Evolutionary conservation across 2,113 vertebrate species (phyloP).

Genomic region (Uropsilus gracilis): DNA sequence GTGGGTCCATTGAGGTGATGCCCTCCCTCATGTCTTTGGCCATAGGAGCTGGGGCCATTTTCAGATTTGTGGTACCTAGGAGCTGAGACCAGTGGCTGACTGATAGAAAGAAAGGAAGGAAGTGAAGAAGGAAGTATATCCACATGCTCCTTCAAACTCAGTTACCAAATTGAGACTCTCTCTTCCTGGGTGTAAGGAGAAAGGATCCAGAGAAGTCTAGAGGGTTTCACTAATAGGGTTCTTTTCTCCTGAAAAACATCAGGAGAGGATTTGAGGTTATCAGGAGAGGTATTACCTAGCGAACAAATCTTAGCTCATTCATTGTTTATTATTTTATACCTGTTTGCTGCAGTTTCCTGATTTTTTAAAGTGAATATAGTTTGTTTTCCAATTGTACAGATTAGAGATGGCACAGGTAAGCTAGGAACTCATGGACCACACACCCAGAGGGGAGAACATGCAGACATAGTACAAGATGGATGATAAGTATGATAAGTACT

Average conservation of each 20-base stretch:
- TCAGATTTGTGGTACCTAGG: not conserved
- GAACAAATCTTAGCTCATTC: not conserved
- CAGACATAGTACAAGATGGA: not conserved
- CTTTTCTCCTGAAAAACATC: not conserved
- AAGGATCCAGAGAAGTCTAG: not conserved
- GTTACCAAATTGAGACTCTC: not conserved
- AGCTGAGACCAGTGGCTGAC: not conserved
- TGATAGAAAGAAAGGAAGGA: not conserved
- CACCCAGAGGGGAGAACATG: not conserved
- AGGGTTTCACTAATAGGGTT: not conserved
- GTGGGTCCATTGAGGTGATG: not conserved
- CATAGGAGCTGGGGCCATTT: not conserved
- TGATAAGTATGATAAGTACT: not conserved
- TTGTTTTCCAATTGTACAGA: rapidly evolving
- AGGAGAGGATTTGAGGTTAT: no score
- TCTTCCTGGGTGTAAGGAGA: not conserved
- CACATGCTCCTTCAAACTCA: not conserved
- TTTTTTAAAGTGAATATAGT: not conserved
- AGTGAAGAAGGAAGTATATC: not conserved
- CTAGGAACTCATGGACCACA: not conserved
- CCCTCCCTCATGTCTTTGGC: not conserved
- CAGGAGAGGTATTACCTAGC: not conserved
- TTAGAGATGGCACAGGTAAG: not conserved
- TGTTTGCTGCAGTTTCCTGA: not conserved
- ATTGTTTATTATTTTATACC: not conserved